A percentile compares a stretch with the other conserved stretches of the same genome.
Conservation (phyloP, 2,797 vertebrate species). For the Trachurus trachurus region DNA sequence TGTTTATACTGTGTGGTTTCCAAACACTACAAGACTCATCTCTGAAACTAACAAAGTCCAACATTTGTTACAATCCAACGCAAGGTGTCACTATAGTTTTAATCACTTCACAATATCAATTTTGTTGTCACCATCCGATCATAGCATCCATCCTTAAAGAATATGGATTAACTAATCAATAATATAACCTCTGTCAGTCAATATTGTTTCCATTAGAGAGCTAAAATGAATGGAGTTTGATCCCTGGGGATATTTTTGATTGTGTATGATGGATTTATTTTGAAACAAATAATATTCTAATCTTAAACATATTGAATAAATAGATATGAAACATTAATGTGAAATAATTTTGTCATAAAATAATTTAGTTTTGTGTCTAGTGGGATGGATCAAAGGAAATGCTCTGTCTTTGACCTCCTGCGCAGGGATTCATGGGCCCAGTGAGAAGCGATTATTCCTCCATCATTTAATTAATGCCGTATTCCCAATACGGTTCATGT, state of each 20-base stretch:
- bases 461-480: slow-evolving; percentile 44
- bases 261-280: neutral
- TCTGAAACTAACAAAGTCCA: too few species aligned
- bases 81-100: neutral
- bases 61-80: neutral
- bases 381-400: slow-evolving; percentile 50
- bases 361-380: neutral
- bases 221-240: neutral
- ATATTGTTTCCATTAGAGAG: too few species aligned
- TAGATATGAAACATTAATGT: neutral
- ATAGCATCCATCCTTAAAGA: too few species aligned
- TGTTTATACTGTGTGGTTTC: too few species aligned
- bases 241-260: neutral
- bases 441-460: slow-evolving; percentile 45
- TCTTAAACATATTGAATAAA: neutral
- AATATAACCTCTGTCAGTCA: neutral
- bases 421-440: slow-evolving; percentile 4
- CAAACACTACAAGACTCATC: too few species aligned
- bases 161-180: neutral
- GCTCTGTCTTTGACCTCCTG: slow-evolving; percentile 33
- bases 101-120: neutral
- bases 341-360: slow-evolving; percentile 13
- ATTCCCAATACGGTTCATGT: slow-evolving; percentile 54
- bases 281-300: neutral
- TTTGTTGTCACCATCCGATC: neutral